Evolutionary conservation across 2,888 invertebrate species (phyloP).

Genomic region (Epiblema foenella): DNA sequence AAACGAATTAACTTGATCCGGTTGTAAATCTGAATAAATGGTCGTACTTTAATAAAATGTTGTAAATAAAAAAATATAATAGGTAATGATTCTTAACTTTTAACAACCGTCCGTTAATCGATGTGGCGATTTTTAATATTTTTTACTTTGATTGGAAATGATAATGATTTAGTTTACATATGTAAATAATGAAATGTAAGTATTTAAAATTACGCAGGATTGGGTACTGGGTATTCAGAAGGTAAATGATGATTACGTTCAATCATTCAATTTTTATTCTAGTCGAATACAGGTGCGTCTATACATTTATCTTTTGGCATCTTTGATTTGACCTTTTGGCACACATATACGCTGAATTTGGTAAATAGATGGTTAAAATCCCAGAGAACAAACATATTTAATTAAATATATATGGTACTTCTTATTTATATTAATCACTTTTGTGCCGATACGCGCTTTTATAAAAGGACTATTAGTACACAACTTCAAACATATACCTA

Average conservation of each 20-base stretch:
- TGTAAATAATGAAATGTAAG: too few relatives aligned
- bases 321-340: neutral
- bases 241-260: neutral
- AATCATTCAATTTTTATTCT: too few relatives aligned
- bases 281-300: too few relatives aligned
- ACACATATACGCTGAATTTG: neutral
- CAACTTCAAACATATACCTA: slow-evolving; percentile 26
- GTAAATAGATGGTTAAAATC: neutral
- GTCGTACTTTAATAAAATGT: neutral
- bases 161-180: too few relatives aligned
- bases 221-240: neutral
- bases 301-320: too few relatives aligned
- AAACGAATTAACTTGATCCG: neutral
- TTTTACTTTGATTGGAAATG: too few relatives aligned
- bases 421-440: neutral
- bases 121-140: too few relatives aligned
- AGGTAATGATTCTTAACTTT: too few relatives aligned
- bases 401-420: too few relatives aligned
- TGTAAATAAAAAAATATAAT: neutral
- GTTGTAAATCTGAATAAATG: slow-evolving; percentile 5
- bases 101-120: too few relatives aligned
- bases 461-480: slow-evolving; percentile 26
- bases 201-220: neutral
- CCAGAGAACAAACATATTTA: neutral
- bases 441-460: neutral